These are phyloP conservation scores for Psephotus haematonotus DNA, from an alignment of 2,113 vertebrate species.

Conservation along the genomic window DNA sequence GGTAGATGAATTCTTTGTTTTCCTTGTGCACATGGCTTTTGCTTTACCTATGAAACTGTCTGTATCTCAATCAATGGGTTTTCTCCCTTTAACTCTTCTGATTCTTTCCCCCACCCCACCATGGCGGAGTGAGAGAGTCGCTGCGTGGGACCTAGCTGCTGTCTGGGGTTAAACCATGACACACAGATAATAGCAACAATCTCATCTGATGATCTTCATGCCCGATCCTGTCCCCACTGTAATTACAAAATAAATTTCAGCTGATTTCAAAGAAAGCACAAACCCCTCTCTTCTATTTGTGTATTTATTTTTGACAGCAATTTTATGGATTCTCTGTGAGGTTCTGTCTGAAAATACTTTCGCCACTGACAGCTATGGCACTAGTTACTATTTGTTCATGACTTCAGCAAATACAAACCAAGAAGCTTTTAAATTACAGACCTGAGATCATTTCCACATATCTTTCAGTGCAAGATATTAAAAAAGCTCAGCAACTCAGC, in stretches of 20 bases:
- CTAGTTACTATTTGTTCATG: neutral
- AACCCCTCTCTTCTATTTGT: neutral
- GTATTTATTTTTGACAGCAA: neutral
- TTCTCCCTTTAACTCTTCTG: neutral
- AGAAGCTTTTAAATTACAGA: neutral
- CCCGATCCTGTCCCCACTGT: neutral
- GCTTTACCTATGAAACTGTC: neutral
- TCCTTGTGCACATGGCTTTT: neutral
- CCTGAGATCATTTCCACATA: neutral
- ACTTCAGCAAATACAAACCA: neutral
- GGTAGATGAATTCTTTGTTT: neutral
- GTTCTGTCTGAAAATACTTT: neutral
- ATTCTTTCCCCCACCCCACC: neutral
- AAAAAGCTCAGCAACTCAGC: neutral
- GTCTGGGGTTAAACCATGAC: neutral
- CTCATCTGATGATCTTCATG: neutral
- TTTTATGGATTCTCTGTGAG: neutral
- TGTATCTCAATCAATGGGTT: neutral
- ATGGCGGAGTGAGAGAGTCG: no score
- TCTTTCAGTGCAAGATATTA: neutral
- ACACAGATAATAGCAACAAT: neutral
- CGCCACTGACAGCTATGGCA: neutral
- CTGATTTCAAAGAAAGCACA: neutral
- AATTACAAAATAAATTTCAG: neutral
- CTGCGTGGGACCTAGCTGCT: neutral